phyloP scores from a whole-genome alignment of 2,888 invertebrate genomes.

The Hybos culiciformis region DNA sequence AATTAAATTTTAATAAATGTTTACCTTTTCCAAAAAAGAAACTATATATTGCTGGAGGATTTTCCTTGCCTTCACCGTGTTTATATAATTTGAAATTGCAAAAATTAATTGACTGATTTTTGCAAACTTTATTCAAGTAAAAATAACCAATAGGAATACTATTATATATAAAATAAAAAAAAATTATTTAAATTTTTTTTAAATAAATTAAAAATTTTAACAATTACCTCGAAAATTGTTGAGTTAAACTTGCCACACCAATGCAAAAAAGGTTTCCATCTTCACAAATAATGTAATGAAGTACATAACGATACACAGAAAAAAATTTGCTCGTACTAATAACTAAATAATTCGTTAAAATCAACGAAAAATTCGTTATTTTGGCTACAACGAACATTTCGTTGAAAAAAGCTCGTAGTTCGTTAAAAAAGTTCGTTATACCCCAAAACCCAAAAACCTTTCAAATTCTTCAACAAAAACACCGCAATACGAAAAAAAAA shows the following conservation, averaged over 20 bases:
- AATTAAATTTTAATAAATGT: no score
- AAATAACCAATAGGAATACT: constrained; percentile 50
- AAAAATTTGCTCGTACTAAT: no score
- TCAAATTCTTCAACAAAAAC: no score
- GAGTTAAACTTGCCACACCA: constrained; percentile 50
- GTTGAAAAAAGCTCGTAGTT: no score
- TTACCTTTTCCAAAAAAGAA: constrained; percentile 47
- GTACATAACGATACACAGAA: constrained; percentile 53
- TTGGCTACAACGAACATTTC: no score
- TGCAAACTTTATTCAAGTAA: constrained; percentile 34
- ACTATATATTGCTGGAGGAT: constrained; percentile 46
- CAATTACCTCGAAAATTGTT: constrained; percentile 43
- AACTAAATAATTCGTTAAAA: no score
- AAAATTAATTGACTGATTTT: constrained; percentile 33
- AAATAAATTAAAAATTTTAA: constrained; percentile 2
- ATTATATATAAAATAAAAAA: constrained; percentile 17
- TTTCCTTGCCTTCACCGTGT: constrained; percentile 43
- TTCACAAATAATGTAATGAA: constrained; percentile 53
- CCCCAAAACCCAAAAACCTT: no score
- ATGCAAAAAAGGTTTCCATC: constrained; percentile 56
- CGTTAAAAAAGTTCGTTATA: no score
- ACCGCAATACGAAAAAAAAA: no score
- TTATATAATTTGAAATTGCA: constrained; percentile 45
- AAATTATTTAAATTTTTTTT: not conserved
- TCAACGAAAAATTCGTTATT: no score